Base-by-base conservation (phyloP, 2,797 vertebrate genomes). In the Typhlichthys eigenmanni region DNA sequence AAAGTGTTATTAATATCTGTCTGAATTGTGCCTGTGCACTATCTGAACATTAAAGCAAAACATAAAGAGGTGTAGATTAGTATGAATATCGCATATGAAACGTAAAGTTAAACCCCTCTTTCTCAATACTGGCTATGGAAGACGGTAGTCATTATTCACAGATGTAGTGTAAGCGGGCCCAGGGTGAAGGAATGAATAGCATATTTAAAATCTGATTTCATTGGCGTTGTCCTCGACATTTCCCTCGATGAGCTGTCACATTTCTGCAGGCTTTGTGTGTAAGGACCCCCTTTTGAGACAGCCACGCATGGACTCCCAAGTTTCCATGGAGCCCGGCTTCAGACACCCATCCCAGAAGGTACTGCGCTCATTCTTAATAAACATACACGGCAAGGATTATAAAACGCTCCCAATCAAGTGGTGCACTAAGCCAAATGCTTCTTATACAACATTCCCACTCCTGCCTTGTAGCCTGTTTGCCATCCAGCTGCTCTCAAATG, bases 231-330 rank as follows among this genome's bases (percentile, higher is more conserved):
- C 52, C 38, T 73, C 64, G 60, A 55, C 16, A 7, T 38, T 58
- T 47, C 45, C 14, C 16, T 47, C 45, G 70, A 62, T 68, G 55
- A 14, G 29, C 74, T 61, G 58, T 64, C n/a, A 5, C 47, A 34
- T 59, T 68, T 71, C 47, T 55, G 57, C 70, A 98, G 96, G 96
- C 54, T 94, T 98, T 3, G 94, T 97, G 61, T 97, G 96, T 89
- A 95, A 94, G 79, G 93, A 97, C 87, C 95, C 95, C 67, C 74
- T 94, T 68, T 91, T 86, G 58, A 91, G 89, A 67, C 89, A 89
- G 47, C 78, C 75, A 16, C 87, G 83, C 24, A 60, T 86, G 47
- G 69, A 92, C 76, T 8, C 34, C 34, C 92, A 91, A 81, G 84
- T 88, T 65, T 79, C 85, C 11, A 82, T 88, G 74, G 94, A 98